Conservation (phyloP, 2,888 invertebrate species). For the Thymelicus acteon region DNA sequence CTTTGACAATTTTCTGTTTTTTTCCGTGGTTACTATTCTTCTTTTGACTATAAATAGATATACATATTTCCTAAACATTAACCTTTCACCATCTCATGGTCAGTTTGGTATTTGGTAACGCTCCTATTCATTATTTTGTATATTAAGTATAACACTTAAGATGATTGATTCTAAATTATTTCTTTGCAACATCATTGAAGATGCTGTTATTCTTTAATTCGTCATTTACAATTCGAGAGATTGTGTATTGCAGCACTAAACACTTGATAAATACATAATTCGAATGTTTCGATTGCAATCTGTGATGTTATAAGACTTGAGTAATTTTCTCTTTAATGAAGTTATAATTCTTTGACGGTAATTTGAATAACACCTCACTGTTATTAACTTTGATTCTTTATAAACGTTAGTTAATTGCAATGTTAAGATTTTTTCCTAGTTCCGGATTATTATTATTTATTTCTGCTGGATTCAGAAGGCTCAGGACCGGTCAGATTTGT, state of each 20-base stretch:
- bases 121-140: not conserved
- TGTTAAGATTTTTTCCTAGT: no score
- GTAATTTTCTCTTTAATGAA: no score
- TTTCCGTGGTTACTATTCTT: not conserved
- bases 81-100: not conserved
- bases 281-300: no score
- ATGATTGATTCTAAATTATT: conserved; percentile 20
- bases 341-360: no score
- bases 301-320: no score
- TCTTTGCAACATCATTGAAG: conserved; percentile 13
- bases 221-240: conserved; percentile 6
- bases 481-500: no score
- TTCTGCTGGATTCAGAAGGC: no score
- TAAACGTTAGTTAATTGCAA: no score
- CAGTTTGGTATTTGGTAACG: not conserved
- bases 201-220: conserved; percentile 17
- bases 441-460: no score
- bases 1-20: no score
- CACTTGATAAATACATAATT: not conserved
- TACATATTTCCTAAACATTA: not conserved
- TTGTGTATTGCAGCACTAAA: conserved; percentile 16
- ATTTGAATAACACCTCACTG: not conserved
- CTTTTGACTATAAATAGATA: not conserved
- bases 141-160: not conserved
- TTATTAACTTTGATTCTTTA: no score